These are phyloP conservation scores for Palythoa grandiflora DNA, from an alignment of 92 coral and sea anemone genomes.

Conservation along the genomic window DNA sequence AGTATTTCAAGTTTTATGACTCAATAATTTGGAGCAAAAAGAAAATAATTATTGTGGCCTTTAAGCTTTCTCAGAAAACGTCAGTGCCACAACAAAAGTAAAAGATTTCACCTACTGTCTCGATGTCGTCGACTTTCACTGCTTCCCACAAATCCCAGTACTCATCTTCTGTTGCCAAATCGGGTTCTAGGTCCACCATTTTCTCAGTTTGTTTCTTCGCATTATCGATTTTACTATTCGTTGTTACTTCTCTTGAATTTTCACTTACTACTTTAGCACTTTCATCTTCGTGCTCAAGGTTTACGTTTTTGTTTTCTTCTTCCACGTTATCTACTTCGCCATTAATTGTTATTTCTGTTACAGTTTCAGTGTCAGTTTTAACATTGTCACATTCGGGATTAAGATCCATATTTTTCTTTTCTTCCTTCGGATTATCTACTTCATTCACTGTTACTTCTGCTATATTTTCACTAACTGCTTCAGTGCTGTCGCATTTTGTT, in stretches of 20 bases:
- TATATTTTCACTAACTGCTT: not conserved
- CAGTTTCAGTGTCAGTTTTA: constrained; percentile 11
- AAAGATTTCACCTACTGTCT: constrained; percentile 57
- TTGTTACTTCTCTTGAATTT: no score
- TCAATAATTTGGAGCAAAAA: no score
- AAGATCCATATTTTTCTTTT: not conserved
- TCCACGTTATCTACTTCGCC: constrained; percentile 15
- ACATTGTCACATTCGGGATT: not conserved
- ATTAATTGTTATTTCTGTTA: not conserved
- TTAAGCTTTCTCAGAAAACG: no score
- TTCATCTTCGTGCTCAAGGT: constrained; percentile 1
- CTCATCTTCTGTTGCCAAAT: constrained; percentile 85
- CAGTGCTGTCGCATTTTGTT: not conserved
- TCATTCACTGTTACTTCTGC: not conserved
- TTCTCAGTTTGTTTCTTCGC: not conserved
- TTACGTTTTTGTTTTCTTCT: constrained; percentile 11
- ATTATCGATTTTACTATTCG: no score
- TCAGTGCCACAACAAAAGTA: no score
- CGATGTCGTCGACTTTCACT: constrained; percentile 83
- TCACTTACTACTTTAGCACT: no score
- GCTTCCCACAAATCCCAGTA: constrained; percentile 96
- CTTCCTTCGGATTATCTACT: not conserved
- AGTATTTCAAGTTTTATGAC: no score
- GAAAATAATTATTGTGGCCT: no score
- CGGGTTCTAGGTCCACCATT: constrained; percentile 52